Conservation (phyloP, 2,888 invertebrate species). For the Pseudococcus jackbeardsleyi region DNA sequence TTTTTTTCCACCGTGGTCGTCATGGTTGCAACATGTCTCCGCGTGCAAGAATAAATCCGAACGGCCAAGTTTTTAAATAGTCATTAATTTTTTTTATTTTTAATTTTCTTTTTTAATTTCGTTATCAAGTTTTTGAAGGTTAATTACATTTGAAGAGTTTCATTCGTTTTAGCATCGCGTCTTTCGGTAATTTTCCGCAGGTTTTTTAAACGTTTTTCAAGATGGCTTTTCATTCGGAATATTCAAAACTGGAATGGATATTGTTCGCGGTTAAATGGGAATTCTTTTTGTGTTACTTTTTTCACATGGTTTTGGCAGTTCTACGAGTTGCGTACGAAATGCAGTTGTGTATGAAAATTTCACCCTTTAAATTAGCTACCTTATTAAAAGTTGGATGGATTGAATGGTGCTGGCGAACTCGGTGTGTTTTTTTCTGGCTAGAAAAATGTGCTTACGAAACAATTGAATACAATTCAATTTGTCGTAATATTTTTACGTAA, state of each 20-base stretch:
- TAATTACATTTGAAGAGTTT: slow-evolving; percentile 49
- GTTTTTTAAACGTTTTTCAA: neutral
- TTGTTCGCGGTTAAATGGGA: neutral
- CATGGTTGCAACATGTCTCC: slow-evolving; percentile 38
- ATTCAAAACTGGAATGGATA: neutral
- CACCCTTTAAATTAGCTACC: neutral
- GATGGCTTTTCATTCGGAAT: neutral
- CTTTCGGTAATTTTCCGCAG: neutral
- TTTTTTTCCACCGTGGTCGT: slow-evolving; percentile 29
- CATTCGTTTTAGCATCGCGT: slow-evolving; percentile 7
- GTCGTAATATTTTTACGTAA: neutral
- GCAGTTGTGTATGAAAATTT: neutral
- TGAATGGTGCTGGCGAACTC: neutral
- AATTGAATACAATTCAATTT: neutral
- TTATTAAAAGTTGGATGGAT: neutral
- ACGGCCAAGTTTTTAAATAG: slow-evolving; percentile 39
- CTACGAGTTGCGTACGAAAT: neutral
- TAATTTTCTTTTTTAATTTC: slow-evolving; percentile 46
- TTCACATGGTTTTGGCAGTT: slow-evolving; percentile 28
- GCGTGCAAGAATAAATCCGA: neutral
- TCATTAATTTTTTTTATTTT: slow-evolving; percentile 40
- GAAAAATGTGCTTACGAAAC: neutral
- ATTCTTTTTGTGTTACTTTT: neutral
- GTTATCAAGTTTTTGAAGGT: slow-evolving; percentile 35
- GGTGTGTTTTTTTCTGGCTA: neutral